phyloP scores from a whole-genome alignment of 2,797 vertebrate species.

The Anas capensis region DNA sequence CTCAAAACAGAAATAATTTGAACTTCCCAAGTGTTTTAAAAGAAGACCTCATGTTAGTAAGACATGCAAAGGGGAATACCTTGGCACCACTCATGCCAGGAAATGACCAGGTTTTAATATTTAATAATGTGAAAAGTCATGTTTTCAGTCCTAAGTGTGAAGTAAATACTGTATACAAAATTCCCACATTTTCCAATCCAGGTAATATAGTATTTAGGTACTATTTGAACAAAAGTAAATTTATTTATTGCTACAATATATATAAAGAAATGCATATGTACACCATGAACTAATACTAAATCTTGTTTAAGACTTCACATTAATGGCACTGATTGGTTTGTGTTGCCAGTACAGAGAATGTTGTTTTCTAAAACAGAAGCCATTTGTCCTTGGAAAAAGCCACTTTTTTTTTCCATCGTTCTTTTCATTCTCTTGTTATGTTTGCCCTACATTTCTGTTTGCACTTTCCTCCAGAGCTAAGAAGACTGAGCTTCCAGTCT shows the following conservation, averaged over 20 bases:
- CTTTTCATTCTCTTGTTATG: not conserved
- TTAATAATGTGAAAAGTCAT: not conserved
- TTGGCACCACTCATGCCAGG: not conserved
- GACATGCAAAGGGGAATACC: not conserved
- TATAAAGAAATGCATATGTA: not conserved
- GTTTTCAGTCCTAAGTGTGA: not conserved
- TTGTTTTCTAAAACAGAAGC: not conserved
- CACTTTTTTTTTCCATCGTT: slow-evolving; percentile 15
- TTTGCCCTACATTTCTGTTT: not conserved
- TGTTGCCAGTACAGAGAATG: not conserved
- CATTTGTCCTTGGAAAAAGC: not conserved
- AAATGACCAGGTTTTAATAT: not conserved
- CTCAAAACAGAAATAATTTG: not conserved
- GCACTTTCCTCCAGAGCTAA: not conserved
- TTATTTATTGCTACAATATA: not conserved
- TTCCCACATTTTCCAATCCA: not conserved
- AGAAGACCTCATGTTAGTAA: not conserved
- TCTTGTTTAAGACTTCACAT: not conserved
- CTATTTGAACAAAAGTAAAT: not conserved
- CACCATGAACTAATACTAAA: not conserved
- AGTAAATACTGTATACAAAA: not conserved
- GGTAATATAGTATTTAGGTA: not conserved
- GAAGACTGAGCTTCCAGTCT: not conserved
- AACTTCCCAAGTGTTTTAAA: not conserved
- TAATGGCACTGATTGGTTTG: not conserved